Conservation (phyloP, 1,140 invertebrate species). For the Pachypsylla venusta region DNA sequence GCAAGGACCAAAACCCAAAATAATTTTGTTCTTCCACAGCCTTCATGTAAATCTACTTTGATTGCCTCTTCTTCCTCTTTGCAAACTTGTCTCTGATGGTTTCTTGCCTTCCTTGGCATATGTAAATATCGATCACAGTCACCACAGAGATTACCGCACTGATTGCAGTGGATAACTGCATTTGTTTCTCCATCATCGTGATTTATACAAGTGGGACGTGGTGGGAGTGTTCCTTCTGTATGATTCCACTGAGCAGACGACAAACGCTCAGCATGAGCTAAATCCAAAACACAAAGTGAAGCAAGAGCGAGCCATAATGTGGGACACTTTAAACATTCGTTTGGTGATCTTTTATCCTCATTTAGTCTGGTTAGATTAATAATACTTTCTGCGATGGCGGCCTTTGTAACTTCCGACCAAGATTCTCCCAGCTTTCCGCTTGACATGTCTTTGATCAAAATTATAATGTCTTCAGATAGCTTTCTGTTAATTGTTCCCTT, state of each 20-base stretch:
- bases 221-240: slow-evolving; percentile 36
- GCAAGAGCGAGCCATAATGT: slow-evolving; percentile 85
- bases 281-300: slow-evolving; percentile 80
- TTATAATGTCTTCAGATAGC: slow-evolving; percentile 74
- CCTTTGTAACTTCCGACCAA: slow-evolving; percentile 78
- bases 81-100: slow-evolving; percentile 79
- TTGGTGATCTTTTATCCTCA: slow-evolving; percentile 53
- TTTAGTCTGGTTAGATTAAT: slow-evolving; percentile 66
- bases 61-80: slow-evolving; percentile 92
- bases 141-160: slow-evolving; percentile 82
- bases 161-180: slow-evolving; percentile 81
- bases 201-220: slow-evolving; percentile 70
- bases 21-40: slow-evolving; percentile 84
- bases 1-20: slow-evolving; percentile 88
- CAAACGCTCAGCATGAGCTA: slow-evolving; percentile 74
- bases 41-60: slow-evolving; percentile 87
- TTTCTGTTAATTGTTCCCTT: slow-evolving; percentile 64
- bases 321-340: slow-evolving; percentile 61
- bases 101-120: slow-evolving; percentile 69
- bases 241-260: slow-evolving; percentile 54
- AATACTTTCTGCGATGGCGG: slow-evolving; percentile 81
- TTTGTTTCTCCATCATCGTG: slow-evolving; percentile 92
- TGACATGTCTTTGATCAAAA: slow-evolving; percentile 79
- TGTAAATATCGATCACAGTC: slow-evolving; percentile 94
- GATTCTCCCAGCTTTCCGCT: slow-evolving; percentile 70